Base-by-base conservation (phyloP, 2,113 vertebrate genomes). In the Pseudonaja textilis region DNA sequence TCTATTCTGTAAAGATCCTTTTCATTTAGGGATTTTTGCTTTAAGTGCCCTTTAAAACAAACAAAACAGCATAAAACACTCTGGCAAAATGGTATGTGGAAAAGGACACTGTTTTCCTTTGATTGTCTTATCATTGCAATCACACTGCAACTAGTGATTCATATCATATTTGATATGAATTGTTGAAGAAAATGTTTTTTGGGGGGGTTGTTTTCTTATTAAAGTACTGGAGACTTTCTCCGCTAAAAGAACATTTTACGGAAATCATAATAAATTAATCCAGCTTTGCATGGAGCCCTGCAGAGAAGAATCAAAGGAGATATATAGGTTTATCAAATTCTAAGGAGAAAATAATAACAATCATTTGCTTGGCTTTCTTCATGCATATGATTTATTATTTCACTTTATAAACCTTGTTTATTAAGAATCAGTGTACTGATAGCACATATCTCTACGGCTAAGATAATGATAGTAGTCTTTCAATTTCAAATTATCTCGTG, bases 401-500 rank as follows among this genome's bases (percentile, higher is more conserved):
- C 69, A 50, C 87, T 93, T 93, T 94, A 87, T 89, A 91, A 0
- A 0, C 89, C 0, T 0, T 91, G 92, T 85, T 93, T 92, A 22
- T 90, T 57, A 96, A 85, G 4, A 91, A 89, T 14, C 56, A 16
- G 61, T 86, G 56, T 81, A 26, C 50, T 81, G 90, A 91, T 93
- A 93, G 69, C 86, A 86, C 93, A 90, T 92, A 26, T 93, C 92
- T 93, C 55, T 91, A 1, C 45, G 56, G 61, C 74, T 89, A 64
- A 92, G 45, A 86, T 39, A 93, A 61, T 54, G 92, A 22, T 52
- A 22, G 57, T 91, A 89, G 55, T 88, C 56, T 91, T 93, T 89
- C 92, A 93, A 90, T 92, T 96, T 94, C 92, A 92, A 94, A 94
- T 95, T 93, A 92, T 92, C 91, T 90, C 34, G 12, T 69, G 29